Evolutionary conservation across 1,140 invertebrate genomes (phyloP).

Genomic region (Atopsyche davidsoni): DNA sequence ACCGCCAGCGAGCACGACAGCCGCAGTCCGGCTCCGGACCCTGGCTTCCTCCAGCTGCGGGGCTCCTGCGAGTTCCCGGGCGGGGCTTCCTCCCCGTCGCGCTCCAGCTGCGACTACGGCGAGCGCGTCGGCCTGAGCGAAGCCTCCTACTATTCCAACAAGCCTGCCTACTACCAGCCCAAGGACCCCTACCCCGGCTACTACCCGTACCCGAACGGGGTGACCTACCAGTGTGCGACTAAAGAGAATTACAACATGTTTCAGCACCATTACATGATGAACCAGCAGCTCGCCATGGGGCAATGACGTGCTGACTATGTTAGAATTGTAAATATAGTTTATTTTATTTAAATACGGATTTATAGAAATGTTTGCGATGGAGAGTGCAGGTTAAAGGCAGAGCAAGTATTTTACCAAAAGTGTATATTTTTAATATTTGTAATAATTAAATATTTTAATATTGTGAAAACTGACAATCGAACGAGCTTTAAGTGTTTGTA

Average conservation of each 20-base stretch:
- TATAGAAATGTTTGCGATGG: too few species aligned
- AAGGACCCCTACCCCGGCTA: constrained; percentile 28
- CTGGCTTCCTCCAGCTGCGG: constrained; percentile 34
- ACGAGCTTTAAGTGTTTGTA: too few species aligned
- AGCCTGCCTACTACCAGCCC: constrained; percentile 21
- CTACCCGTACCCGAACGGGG: constrained; percentile 39
- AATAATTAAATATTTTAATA: too few species aligned
- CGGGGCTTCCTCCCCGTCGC: constrained; percentile 32
- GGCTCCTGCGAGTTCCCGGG: constrained; percentile 35
- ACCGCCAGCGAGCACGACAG: constrained; percentile 13
- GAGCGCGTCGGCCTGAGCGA: constrained; percentile 20
- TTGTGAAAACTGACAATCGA: too few species aligned
- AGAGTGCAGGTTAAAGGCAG: too few species aligned
- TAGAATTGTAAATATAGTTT: too few species aligned
- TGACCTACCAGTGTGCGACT: constrained; percentile 42
- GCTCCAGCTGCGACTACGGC: constrained; percentile 27
- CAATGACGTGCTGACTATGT: too few species aligned
- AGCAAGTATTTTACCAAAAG: too few species aligned
- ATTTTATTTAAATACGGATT: too few species aligned
- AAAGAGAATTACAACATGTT: constrained; percentile 47
- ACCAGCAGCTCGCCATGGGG: constrained; percentile 43
- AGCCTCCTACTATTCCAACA: constrained; percentile 22
- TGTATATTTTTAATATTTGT: too few species aligned
- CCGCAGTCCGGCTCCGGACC: constrained; percentile 23
- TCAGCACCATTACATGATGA: constrained; percentile 44